Base-by-base conservation (phyloP, 1,140 invertebrate species). In the Pararge aegeria region DNA sequence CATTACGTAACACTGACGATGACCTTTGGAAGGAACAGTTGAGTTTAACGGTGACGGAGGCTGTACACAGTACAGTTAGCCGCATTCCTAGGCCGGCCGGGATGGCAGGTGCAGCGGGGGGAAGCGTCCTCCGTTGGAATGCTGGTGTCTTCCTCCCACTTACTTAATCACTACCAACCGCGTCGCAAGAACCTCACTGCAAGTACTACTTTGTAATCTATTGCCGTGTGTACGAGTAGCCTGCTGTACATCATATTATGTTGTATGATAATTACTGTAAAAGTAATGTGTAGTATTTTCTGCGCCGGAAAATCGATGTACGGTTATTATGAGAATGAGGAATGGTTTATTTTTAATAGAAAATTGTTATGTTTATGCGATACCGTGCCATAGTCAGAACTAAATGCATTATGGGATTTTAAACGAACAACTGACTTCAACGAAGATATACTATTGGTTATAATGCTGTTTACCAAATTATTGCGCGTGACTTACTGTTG, bases 21-120 rank as follows among this genome's bases (percentile, higher is more conserved):
- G 78, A 80, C 70, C 77, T 81, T 81, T 75, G 75, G 70, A 70
- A 74, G 72, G 76, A 79, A 83, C 74, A 75, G 80, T 79, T 76
- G 65, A 67, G 77, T 69, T 82, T 87, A 87, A 85, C 82, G 84
- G 82, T 70, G 70, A 76, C 74, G 75, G 79, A 82, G 80, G 81
- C 79, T 83, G 75, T 82, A 88, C 85, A 80, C 76, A 82, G 75
- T 82, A 88, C 85, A 81, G 85, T 89, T 85, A 87, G 71, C 57
- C 75, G 76, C 80, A 86, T 86, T 89, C 81, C 82, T 83, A 81
- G 80, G 77, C 64, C 63, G 72, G 51, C 69, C 55, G 64, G 70
- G 78, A 69, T 73, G 75, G 82, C 80, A 84, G 78, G 71, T 77
- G 75, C 69, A 62, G 54, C 68, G 63, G 75, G 59, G 64, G 53